Evolutionary conservation across 2,797 vertebrate genomes (phyloP).

Genomic region (Sylvilagus floridanus): DNA sequence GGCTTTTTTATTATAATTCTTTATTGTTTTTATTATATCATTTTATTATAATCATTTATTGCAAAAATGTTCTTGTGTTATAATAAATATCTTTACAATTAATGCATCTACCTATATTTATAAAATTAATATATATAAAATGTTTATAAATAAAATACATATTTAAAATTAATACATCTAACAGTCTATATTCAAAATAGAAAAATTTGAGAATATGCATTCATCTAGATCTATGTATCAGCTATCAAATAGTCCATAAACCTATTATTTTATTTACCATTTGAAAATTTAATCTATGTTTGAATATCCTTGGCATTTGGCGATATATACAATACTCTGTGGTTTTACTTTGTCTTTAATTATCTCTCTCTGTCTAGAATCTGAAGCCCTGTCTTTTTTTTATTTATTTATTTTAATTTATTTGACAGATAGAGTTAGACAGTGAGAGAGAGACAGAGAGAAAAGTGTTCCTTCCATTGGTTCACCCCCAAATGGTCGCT

Average conservation of each 20-base stretch:
- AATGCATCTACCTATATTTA: background rate
- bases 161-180: background rate
- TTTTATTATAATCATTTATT: constrained; percentile 26
- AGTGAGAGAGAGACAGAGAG: too few species aligned
- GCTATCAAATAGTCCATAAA: background rate
- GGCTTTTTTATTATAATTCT: constrained; percentile 1
- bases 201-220: background rate
- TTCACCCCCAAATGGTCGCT: too few species aligned
- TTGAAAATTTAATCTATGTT: constrained; percentile 32
- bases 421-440: too few species aligned
- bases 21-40: background rate
- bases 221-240: background rate
- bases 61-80: background rate
- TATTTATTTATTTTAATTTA: too few species aligned
- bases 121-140: background rate
- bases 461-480: too few species aligned
- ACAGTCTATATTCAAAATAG: background rate
- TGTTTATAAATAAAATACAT: background rate
- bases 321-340: background rate
- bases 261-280: constrained; percentile 25
- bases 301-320: background rate
- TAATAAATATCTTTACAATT: background rate
- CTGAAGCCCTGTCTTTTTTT: background rate
- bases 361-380: background rate
- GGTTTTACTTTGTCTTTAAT: constrained; percentile 5